Conservation (phyloP, 2,797 vertebrate genomes). For the Crax fasciolata region DNA sequence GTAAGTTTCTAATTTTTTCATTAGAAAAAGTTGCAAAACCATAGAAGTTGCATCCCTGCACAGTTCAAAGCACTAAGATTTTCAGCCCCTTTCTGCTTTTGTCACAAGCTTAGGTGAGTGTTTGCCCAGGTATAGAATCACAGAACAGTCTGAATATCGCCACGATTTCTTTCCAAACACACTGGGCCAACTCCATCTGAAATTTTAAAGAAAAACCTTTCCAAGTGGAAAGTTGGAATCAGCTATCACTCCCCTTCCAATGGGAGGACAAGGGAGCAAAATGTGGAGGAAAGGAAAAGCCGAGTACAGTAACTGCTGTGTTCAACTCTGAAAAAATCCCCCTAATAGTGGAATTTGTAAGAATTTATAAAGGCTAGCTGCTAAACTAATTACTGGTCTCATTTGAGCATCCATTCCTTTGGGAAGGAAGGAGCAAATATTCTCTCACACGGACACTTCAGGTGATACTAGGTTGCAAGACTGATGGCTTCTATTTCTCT, state of each 20-base stretch:
- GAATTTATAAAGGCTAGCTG: not conserved
- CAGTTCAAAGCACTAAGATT: not conserved
- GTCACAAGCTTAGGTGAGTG: not conserved
- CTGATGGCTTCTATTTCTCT: constrained; percentile 26
- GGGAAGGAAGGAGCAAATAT: fast-evolving
- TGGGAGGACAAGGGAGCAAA: not conserved
- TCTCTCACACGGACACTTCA: not conserved
- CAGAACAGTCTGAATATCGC: not conserved
- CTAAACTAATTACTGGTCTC: not conserved
- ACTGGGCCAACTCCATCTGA: not conserved
- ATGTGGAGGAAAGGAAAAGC: not conserved
- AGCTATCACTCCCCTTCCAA: not conserved
- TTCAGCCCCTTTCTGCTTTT: not conserved
- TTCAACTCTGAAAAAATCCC: not conserved
- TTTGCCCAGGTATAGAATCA: not conserved
- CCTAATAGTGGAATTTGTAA: fast-evolving
- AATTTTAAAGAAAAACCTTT: not conserved
- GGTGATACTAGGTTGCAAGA: not conserved
- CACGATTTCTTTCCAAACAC: not conserved
- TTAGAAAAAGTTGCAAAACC: not conserved
- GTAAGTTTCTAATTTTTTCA: fast-evolving
- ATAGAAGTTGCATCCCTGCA: not conserved
- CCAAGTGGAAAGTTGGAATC: not conserved
- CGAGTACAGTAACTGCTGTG: not conserved
- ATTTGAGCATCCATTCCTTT: not conserved